These are phyloP conservation scores for Thaleichthys pacificus DNA, from an alignment of 2,797 vertebrate genomes.

Conservation along the genomic window DNA sequence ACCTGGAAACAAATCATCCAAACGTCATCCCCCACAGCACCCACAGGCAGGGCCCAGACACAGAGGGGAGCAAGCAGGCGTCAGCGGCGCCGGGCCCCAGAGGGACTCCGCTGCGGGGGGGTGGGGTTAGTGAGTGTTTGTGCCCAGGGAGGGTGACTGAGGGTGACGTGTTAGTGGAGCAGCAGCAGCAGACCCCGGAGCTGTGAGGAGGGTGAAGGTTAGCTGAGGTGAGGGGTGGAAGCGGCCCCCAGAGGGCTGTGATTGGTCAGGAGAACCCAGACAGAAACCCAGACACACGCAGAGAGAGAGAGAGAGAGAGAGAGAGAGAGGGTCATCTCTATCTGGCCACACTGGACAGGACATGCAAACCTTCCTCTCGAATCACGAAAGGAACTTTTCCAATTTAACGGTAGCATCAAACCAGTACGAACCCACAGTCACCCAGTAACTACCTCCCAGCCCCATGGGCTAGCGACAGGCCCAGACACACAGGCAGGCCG, in stretches of 20 bases:
- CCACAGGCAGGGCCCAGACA: conserved; percentile 19
- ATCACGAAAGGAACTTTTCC: neutral
- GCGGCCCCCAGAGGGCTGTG: too few relatives aligned
- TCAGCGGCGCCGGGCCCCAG: too few relatives aligned
- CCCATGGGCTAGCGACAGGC: neutral
- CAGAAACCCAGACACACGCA: neutral
- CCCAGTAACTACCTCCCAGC: conserved; percentile 17
- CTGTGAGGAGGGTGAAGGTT: neutral
- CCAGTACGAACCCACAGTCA: too few relatives aligned
- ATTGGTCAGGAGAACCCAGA: too few relatives aligned
- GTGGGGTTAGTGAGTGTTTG: conserved; percentile 49
- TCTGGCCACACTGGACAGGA: conserved; percentile 57
- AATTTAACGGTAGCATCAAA: too few relatives aligned
- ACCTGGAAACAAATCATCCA: conserved; percentile 79
- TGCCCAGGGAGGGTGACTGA: too few relatives aligned
- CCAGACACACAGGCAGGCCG: conserved; percentile 62
- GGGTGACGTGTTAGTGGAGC: conserved; percentile 14
- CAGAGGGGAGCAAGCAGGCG: too few relatives aligned
- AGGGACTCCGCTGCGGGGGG: neutral
- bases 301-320: neutral
- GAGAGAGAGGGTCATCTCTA: neutral
- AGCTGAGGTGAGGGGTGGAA: neutral
- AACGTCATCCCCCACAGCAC: conserved; percentile 6
- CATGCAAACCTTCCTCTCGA: conserved; percentile 25
- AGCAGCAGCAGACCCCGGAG: neutral